Evolutionary conservation across 2,113 vertebrate species (phyloP).

Genomic region (Parus major): DNA sequence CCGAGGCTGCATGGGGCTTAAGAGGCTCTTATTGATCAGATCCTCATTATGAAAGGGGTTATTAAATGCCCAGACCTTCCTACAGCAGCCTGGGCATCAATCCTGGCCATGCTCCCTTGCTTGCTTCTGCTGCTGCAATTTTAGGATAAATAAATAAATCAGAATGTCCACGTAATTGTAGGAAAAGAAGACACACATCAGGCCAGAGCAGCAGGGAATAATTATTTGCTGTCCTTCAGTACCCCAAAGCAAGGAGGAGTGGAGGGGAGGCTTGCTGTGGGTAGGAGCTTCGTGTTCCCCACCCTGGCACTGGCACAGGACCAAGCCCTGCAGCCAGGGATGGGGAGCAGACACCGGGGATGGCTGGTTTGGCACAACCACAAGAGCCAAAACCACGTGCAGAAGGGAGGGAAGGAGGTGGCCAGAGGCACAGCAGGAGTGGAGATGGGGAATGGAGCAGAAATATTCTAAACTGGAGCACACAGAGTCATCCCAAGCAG

Average conservation of each 20-base stretch:
- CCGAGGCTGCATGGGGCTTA: neutral
- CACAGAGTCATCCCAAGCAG: accelerated
- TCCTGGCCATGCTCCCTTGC: neutral
- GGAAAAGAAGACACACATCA: neutral
- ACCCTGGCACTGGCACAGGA: neutral
- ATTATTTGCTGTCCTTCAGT: neutral
- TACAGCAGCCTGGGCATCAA: neutral
- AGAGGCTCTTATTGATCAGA: neutral
- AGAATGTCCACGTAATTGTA: neutral
- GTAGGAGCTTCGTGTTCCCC: accelerated
- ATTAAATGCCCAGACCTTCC: neutral
- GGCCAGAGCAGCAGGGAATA: neutral
- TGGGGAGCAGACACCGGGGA: accelerated
- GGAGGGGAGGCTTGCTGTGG: neutral
- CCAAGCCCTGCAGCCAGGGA: neutral
- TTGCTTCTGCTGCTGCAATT: neutral
- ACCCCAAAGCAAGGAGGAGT: neutral
- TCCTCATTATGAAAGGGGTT: neutral
- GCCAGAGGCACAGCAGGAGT: neutral
- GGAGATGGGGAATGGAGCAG: neutral
- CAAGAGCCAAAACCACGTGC: accelerated
- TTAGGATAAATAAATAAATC: neutral
- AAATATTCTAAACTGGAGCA: neutral
- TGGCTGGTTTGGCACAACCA: neutral
- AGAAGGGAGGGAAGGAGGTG: neutral